Evolutionary conservation across 2,888 invertebrate species (phyloP), one percentile per base, ranked within the genome.

Genomic region (Caenorhabditis virilis): DNA sequence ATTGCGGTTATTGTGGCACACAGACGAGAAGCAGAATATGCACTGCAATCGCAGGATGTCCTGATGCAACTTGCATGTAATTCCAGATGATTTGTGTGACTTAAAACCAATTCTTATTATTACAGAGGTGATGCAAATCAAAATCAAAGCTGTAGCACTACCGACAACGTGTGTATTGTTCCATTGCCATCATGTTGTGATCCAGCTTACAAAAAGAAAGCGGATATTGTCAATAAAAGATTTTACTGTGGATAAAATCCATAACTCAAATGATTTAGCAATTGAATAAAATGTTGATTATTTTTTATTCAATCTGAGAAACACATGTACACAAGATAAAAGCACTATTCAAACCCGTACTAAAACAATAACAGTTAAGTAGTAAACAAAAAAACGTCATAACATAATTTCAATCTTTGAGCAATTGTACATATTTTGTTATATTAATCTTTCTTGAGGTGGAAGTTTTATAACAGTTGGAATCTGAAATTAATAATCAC

Each of bases 401-500:
- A 9, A 30, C 30, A 9, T 30, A 30, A 13, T 9, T 9, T 30
- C n/a, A n/a, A 30, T 30, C 13, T 30, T 30, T 45, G 43, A 45
- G 43, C 43, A 45, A 18, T 15, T 45, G 4, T 2, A 39, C 6
- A 30, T 4, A 42, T 23, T 22, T 15, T 42, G n/a, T 23, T 18
- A 45, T 16, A 77, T 77, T 9, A 77, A 56, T 18, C 76, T 52
- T 59, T 77, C 76, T 45, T 75, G 74, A 25, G 76, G 73, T 41
- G 76, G 76, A 16, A 75, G 66, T 58, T 77, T 77, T 25, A 77
- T 69, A 47, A 77, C 74, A 11, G 73, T 66, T 36, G 65, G 71
- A 70, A n/a, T n/a, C n/a, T n/a, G n/a, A n/a, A n/a, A n/a, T n/a
- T n/a, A n/a, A n/a, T n/a, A n/a, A n/a, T n/a, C n/a, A n/a, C n/a